phyloP scores from a whole-genome alignment of 2,888 invertebrate species.

The Dicranocentrus wangi region DNA sequence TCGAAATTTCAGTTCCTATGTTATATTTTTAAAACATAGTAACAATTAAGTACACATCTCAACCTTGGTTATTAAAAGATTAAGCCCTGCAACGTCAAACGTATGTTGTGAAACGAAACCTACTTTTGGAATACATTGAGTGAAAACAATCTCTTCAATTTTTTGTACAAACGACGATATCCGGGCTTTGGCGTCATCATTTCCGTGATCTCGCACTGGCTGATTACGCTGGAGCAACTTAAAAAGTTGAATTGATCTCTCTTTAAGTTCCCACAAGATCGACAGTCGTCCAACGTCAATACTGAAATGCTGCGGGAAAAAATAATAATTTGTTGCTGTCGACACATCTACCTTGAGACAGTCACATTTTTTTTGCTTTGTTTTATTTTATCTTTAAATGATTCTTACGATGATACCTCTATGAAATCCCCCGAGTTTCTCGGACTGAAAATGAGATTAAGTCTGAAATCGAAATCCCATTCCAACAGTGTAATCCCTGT shows the following conservation, averaged over 20 bases:
- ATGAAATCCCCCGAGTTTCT: constrained; percentile 72
- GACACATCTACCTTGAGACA: too few relatives aligned
- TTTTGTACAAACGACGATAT: constrained; percentile 59
- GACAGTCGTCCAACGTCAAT: constrained; percentile 71
- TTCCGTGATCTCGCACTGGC: not conserved
- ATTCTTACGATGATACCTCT: too few relatives aligned
- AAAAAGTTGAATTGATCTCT: constrained; percentile 66
- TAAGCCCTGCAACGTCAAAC: not conserved
- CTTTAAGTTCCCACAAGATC: constrained; percentile 71
- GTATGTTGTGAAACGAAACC: too few relatives aligned
- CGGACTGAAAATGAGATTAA: constrained; percentile 71
- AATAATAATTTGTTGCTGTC: not conserved
- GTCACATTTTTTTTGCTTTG: too few relatives aligned
- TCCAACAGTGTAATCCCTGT: constrained; percentile 69
- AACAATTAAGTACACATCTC: not conserved
- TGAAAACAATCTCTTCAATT: constrained; percentile 70
- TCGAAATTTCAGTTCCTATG: constrained; percentile 71
- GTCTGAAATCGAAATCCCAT: constrained; percentile 70
- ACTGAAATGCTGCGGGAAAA: constrained; percentile 67
- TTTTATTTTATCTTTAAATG: too few relatives aligned
- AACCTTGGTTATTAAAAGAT: too few relatives aligned
- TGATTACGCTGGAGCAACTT: constrained; percentile 61
- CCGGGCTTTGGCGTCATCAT: constrained; percentile 1
- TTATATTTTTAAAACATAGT: not conserved
- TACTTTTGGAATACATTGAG: constrained; percentile 72